Base-by-base conservation (phyloP, 2,113 vertebrate species). In the Lucifuga dentata region DNA sequence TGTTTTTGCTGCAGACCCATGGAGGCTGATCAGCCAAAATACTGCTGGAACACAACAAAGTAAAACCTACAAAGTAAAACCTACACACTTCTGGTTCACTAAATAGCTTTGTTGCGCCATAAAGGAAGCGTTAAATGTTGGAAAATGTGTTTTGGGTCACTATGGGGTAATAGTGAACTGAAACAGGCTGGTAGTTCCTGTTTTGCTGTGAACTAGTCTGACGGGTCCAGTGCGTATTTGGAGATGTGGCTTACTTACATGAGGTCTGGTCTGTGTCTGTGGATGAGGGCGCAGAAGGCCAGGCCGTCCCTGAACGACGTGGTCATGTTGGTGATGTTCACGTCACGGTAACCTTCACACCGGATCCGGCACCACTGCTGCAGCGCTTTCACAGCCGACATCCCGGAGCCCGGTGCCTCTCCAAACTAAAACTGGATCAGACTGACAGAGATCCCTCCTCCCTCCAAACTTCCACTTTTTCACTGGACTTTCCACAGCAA, bases 241-340 rank as follows among this genome's bases (percentile, higher is more conserved):
- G 3, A 7, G 3, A 7, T 29, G 26, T 29, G 15, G 8, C 13
- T 11, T 73, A 95, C 97, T 99, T 76, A 98, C 97, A 98, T 93
- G 86, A 98, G 93, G 15, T 98, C 97, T 0, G 96, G 95, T 76
- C 96, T 93, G 92, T 98, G 94, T 41, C 93, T 94, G 89, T 99
- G 97, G 53, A 99, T 95, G 73, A 99, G 95, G 32, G 97, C 96
- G 48, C 97, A 99, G 92, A 99, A 99, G 40, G 96, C 97, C 88
- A 99, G 76, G 10, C 97, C 97, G 81, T 98, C 96, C 69, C 97
- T 92, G 92, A 98, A 99, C 2, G 97, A 98, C 67, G 96, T 97
- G 87, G 97, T 98, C 97, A 99, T 99, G 93, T 99, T 97, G 78
- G 93, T 96, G 88, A 99, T 93, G 84, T 61, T 83, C 63, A 99